Conservation (phyloP, 1,140 invertebrate genomes). For the Drosophila erecta region DNA sequence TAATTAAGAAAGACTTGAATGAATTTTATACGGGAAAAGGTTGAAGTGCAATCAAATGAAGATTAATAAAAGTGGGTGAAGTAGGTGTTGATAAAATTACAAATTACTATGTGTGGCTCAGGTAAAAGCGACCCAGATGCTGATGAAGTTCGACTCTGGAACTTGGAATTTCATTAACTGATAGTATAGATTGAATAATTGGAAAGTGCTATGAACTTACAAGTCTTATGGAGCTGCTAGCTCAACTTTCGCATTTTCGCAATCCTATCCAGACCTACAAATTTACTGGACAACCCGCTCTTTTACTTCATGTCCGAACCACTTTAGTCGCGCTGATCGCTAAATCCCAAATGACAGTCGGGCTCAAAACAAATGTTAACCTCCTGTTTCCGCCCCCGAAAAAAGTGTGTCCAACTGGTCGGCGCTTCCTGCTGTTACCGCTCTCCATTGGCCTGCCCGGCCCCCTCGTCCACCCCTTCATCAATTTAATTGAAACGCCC, state of each 20-base stretch:
- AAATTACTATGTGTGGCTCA: background rate
- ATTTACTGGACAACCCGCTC: constrained; percentile 2
- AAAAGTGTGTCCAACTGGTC: constrained; percentile 52
- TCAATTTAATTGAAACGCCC: constrained; percentile 81
- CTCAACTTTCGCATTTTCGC: background rate
- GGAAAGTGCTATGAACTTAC: background rate
- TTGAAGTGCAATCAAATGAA: background rate
- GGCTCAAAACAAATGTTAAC: constrained; percentile 66
- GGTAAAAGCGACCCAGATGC: no score
- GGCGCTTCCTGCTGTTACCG: constrained; percentile 65
- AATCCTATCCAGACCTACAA: constrained; percentile 3
- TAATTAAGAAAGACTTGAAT: constrained; percentile 16
- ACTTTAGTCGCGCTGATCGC: constrained; percentile 22
- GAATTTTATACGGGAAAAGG: constrained; percentile 13
- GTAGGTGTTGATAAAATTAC: constrained; percentile 1
- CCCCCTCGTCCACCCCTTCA: constrained; percentile 18
- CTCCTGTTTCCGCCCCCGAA: constrained; percentile 2
- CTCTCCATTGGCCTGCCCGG: background rate
- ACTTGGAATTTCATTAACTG: no score
- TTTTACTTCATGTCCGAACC: constrained; percentile 14
- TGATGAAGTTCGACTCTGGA: no score
- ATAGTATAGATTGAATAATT: no score
- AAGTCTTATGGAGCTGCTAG: background rate
- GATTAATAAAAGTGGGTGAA: background rate
- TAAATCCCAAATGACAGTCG: constrained; percentile 59